Percentiles rank a stretch among this genome's conserved stretches.
These are phyloP conservation scores for Eriocheir sinensis DNA, from an alignment of 1,140 invertebrate species.

Conservation along the genomic window DNA sequence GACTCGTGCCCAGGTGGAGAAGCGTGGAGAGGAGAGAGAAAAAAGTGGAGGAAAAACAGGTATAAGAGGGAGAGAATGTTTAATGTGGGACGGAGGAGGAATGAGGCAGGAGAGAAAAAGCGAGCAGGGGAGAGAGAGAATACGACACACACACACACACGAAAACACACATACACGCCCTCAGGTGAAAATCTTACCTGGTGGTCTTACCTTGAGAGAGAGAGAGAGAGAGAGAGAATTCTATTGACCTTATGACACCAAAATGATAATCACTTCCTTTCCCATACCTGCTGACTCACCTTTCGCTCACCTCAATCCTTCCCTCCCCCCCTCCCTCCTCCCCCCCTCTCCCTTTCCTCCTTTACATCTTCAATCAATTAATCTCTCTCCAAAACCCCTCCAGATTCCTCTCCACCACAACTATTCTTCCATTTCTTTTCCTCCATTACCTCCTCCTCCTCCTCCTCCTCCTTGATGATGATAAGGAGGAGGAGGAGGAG, in stretches of 20 bases:
- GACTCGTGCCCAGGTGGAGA: neutral
- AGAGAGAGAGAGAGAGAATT: neutral
- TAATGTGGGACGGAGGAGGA: neutral
- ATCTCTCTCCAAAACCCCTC: too few relatives aligned
- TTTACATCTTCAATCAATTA: too few relatives aligned
- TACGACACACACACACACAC: too few relatives aligned
- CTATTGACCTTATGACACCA: neutral
- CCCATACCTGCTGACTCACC: neutral
- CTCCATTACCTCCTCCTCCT: too few relatives aligned
- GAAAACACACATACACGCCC: too few relatives aligned
- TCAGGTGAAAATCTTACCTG: too few relatives aligned
- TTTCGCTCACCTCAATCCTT: neutral
- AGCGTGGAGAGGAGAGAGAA: neutral
- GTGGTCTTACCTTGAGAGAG: too few relatives aligned
- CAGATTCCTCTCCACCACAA: too few relatives aligned
- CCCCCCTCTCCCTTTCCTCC: neutral
- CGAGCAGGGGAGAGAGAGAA: neutral
- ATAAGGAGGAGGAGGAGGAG: too few relatives aligned
- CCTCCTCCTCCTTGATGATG: too few relatives aligned
- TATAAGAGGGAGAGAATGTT: neutral
- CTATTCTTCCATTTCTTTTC: too few relatives aligned
- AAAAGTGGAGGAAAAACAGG: neutral
- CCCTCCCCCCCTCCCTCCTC: neutral
- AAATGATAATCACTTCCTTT: constrained; percentile 37
- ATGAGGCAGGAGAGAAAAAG: neutral